Evolutionary conservation across 1,140 invertebrate genomes (phyloP).

Genomic region (Drosophila rufa): DNA sequence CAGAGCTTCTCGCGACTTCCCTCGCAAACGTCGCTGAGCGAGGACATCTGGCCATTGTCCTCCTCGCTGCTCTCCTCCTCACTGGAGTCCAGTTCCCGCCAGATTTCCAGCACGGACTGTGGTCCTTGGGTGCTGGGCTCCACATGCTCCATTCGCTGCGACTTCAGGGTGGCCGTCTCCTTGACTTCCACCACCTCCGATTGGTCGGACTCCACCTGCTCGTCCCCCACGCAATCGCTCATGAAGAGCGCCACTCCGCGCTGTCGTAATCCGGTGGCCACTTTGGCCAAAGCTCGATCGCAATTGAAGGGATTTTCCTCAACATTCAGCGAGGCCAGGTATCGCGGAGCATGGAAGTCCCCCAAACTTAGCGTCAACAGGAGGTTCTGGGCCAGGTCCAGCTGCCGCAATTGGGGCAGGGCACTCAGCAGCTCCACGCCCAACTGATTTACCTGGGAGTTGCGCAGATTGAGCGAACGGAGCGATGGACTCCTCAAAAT

Average conservation of each 20-base stretch:
- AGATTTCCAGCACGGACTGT: slow-evolving; percentile 51
- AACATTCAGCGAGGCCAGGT: slow-evolving; percentile 61
- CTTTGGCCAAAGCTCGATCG: slow-evolving; percentile 58
- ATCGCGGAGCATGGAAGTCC: slow-evolving; percentile 56
- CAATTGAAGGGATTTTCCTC: slow-evolving; percentile 77
- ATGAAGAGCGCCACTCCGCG: slow-evolving; percentile 58
- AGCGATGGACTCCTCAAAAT: slow-evolving; percentile 62
- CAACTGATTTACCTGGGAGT: slow-evolving; percentile 74
- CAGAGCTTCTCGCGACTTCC: slow-evolving; percentile 69
- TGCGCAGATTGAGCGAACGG: slow-evolving; percentile 67
- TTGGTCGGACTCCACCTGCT: not conserved
- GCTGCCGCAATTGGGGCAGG: slow-evolving; percentile 62
- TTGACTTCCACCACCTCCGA: slow-evolving; percentile 23
- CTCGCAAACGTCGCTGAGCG: slow-evolving; percentile 61
- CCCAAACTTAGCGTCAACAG: slow-evolving; percentile 62
- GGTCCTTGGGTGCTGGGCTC: slow-evolving; percentile 36
- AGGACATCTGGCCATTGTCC: slow-evolving; percentile 36
- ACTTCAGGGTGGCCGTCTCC: slow-evolving; percentile 6
- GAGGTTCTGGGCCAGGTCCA: slow-evolving; percentile 76
- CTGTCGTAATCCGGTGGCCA: slow-evolving; percentile 53
- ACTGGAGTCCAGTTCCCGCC: slow-evolving; percentile 65
- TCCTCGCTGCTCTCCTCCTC: slow-evolving; percentile 26
- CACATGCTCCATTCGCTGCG: slow-evolving; percentile 59
- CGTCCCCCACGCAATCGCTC: slow-evolving; percentile 55
- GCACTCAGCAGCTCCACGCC: slow-evolving; percentile 46